phyloP scores from a whole-genome alignment of 2,888 invertebrate species.

The Drosophila monieri region DNA sequence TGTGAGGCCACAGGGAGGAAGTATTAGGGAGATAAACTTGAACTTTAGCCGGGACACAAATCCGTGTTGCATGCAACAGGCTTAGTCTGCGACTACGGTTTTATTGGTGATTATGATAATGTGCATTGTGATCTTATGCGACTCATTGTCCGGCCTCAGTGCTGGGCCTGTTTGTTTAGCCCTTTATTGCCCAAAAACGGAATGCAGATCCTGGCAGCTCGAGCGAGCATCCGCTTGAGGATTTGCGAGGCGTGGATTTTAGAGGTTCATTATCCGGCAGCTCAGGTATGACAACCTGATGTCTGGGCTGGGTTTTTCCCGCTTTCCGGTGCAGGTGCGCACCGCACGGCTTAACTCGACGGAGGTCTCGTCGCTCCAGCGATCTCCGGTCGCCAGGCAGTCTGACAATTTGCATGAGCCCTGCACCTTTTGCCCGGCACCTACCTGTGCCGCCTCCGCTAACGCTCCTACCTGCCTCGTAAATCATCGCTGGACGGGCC shows the following conservation, averaged over 20 bases:
- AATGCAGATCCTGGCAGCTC: conserved; percentile 2
- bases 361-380: neutral
- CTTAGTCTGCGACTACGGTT: conserved; percentile 41
- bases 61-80: conserved; percentile 13
- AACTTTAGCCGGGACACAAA: conserved; percentile 26
- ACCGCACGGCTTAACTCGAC: conserved; percentile 43
- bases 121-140: conserved; percentile 49
- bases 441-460: conserved; percentile 5
- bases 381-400: conserved; percentile 63
- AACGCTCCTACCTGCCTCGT: conserved; percentile 33
- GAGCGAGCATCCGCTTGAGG: conserved; percentile 37
- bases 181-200: conserved; percentile 54
- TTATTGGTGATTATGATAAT: conserved; percentile 80
- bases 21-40: conserved; percentile 48
- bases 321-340: conserved; percentile 56
- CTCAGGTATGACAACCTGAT: conserved; percentile 31
- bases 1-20: conserved; percentile 28
- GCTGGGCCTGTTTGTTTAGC: conserved; percentile 52
- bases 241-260: conserved; percentile 77
- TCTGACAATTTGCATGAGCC: conserved; percentile 70
- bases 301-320: conserved; percentile 54
- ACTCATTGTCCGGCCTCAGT: conserved; percentile 52
- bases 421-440: neutral
- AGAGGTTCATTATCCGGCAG: conserved; percentile 73
- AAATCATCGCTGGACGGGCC: conserved; percentile 58